Conservation (phyloP, 1,140 invertebrate genomes). For the Teleogryllus occipitalis region DNA sequence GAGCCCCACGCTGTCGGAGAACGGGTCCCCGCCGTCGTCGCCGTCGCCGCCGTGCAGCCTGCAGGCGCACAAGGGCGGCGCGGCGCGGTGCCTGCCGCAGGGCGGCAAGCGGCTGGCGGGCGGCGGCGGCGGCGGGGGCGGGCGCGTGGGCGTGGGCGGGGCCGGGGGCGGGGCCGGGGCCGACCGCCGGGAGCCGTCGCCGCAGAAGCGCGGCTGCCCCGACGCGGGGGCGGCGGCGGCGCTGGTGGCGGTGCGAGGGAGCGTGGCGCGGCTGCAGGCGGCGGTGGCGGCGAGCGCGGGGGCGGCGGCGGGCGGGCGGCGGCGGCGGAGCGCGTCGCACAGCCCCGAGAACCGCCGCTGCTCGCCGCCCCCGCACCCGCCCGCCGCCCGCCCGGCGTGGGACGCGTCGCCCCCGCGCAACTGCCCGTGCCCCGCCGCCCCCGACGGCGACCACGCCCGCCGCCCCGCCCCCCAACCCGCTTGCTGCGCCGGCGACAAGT, state of each 20-base stretch:
- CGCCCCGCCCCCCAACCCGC: too few relatives aligned
- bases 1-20: too few relatives aligned
- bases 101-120: neutral
- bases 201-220: neutral
- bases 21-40: neutral
- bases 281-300: neutral
- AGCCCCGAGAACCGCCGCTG: neutral
- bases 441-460: neutral
- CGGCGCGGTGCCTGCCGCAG: neutral
- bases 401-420: too few relatives aligned
- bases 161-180: too few relatives aligned
- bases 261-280: too few relatives aligned
- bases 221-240: neutral
- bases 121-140: too few relatives aligned
- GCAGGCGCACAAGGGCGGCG: neutral
- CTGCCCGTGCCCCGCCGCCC: neutral
- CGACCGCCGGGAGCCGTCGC: neutral
- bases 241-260: neutral
- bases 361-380: neutral
- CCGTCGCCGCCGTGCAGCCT: neutral
- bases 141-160: too few relatives aligned
- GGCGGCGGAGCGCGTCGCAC: neutral
- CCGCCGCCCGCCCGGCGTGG: too few relatives aligned
- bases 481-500: neutral
- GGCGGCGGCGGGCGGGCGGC: too few relatives aligned